Base-by-base conservation (phyloP, 2,888 invertebrate species). In the Melanostoma scalare region DNA sequence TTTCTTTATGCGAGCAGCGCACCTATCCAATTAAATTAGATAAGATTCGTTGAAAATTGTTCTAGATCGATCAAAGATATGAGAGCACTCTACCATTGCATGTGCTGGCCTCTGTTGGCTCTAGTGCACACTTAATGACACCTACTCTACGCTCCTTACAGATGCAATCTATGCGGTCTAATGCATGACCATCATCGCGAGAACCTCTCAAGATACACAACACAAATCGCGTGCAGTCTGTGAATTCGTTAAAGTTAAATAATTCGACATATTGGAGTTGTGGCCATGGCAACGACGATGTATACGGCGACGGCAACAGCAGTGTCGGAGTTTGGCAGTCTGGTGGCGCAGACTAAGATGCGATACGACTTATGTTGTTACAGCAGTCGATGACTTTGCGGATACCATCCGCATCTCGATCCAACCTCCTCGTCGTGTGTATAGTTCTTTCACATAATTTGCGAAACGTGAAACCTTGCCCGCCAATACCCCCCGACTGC, bases 101-200 rank as follows among this genome's bases (percentile, higher is more conserved):
- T 53, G 8, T 52, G 58, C 55, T 50, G 48, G 61, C 48, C 63
- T 33, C 58, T 55, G 72, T 72, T 77, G 72, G 55, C 67, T 77
- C 56, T 61, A 82, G 65, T 84, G 78, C 78, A 78, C 78, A 84
- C 69, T 78, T 84, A 84, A 84, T 84, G 78, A 84, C 82, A 84
- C 78, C 78, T 79, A 79, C 82, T 84, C 82, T 71, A 84, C 65
- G 69, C 74, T 78, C 65, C 55, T 73, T 58, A 35, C 33, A 74
- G 73, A 78, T 78, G 40, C 74, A 74, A 78, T 84, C 78, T 78
- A 78, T 65, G 50, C 63, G 42, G 67, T 60, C 78, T 78, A 84
- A 84, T 84, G 82, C 69, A 84, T 74, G 78, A 73, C 74, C 74
- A 78, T 74, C 78, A 82, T 73, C 55, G 72, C 67, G 33, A 76